Conservation (phyloP, 2,797 vertebrate genomes). For the Gila robusta region DNA sequence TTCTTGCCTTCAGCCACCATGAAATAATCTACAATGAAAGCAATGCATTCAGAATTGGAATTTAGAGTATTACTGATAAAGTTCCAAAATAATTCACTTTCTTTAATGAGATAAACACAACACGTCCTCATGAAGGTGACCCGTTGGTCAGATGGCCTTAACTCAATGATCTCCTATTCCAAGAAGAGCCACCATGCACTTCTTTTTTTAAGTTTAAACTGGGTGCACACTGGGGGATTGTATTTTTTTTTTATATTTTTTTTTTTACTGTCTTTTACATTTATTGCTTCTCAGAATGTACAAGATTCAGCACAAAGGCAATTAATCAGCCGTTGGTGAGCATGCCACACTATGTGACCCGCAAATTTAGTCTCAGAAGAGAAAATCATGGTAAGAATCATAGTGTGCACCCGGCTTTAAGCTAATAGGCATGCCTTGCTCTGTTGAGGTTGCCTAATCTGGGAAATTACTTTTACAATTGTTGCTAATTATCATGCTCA, state of each 20-base stretch:
- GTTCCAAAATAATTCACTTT: background rate
- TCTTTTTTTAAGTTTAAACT: background rate
- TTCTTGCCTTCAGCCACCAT: background rate
- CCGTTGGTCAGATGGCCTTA: background rate
- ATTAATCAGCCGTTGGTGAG: constrained; percentile 23
- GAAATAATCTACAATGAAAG: background rate
- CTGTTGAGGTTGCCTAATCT: constrained; percentile 73
- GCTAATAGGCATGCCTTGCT: constrained; percentile 79
- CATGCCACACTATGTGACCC: constrained; percentile 14
- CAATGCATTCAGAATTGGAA: background rate
- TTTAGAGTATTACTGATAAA: background rate
- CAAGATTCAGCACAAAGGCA: constrained; percentile 24
- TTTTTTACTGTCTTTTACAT: background rate
- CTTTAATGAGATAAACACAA: constrained; percentile 2
- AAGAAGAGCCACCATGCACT: background rate
- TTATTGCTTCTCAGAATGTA: constrained; percentile 12
- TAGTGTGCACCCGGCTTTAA: background rate
- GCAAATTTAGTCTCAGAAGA: constrained; percentile 8
- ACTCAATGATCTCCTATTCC: background rate
- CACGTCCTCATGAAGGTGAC: background rate
- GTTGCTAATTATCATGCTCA: constrained; percentile 82
- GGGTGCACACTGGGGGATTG: background rate
- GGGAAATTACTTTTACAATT: constrained; percentile 80
- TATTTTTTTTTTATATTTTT: constrained; percentile 7
- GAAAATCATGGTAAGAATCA: constrained; percentile 14